These are phyloP conservation scores for Lamellibrachia luymesi DNA, from an alignment of 1,140 invertebrate species.

Conservation along the genomic window DNA sequence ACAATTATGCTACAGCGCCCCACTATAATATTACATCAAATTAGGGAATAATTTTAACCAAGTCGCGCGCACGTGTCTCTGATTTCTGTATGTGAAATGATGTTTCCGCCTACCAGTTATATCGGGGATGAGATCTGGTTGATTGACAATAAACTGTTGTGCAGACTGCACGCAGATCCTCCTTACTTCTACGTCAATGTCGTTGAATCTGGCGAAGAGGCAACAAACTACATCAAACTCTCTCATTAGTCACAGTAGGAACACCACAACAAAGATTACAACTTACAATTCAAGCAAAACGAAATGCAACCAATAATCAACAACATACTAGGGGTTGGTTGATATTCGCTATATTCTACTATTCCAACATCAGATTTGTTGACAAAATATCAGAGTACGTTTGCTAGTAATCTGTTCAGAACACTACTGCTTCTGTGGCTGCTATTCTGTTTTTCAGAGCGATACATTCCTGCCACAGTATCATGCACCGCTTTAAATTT, in stretches of 20 bases:
- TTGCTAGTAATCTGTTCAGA: background rate
- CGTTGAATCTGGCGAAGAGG: constrained; percentile 76
- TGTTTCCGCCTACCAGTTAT: constrained; percentile 67
- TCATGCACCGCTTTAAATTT: too few relatives aligned
- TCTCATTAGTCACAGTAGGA: background rate
- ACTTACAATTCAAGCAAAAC: background rate
- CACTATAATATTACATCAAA: too few relatives aligned
- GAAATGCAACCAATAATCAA: background rate
- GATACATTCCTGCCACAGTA: too few relatives aligned
- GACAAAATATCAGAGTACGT: too few relatives aligned
- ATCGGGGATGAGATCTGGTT: constrained; percentile 85
- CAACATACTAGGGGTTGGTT: background rate
- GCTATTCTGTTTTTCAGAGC: too few relatives aligned
- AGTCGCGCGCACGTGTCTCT: background rate
- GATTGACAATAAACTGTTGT: constrained; percentile 94
- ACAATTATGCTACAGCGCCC: too few relatives aligned
- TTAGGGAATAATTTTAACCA: background rate
- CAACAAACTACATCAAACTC: background rate
- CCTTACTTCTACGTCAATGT: constrained; percentile 86
- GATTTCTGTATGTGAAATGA: background rate
- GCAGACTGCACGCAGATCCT: constrained; percentile 96
- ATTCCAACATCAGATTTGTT: background rate
- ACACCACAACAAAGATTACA: background rate
- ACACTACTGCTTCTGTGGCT: background rate
- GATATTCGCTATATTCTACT: background rate